Percentiles rank a stretch among this genome's conserved stretches.
phyloP scores from a whole-genome alignment of 2,888 invertebrate species.

The Agrochola lychnidis region DNA sequence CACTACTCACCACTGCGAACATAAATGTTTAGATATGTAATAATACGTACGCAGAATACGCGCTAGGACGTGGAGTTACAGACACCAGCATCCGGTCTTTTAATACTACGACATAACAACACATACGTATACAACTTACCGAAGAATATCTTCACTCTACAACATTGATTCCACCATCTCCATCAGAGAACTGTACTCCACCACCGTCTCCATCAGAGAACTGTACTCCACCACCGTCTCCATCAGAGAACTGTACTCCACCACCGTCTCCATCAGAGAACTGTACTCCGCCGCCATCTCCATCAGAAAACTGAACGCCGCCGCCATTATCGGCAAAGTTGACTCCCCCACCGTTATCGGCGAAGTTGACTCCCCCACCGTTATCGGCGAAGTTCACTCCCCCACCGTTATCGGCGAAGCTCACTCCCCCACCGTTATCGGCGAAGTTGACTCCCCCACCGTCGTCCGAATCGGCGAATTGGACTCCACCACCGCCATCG shows the following conservation, averaged over 20 bases:
- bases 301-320: not conserved
- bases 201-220: slow-evolving; percentile 16
- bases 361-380: slow-evolving; percentile 13
- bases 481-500: slow-evolving; percentile 23
- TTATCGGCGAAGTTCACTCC: slow-evolving; percentile 11
- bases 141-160: not conserved
- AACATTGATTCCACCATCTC: slow-evolving; percentile 1
- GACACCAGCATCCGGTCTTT: too few species aligned
- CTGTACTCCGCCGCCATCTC: not conserved
- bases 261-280: slow-evolving; percentile 7
- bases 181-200: slow-evolving; percentile 21
- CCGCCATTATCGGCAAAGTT: slow-evolving; percentile 7
- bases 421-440: slow-evolving; percentile 9
- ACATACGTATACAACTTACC: slow-evolving; percentile 16
- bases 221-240: slow-evolving; percentile 13
- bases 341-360: slow-evolving; percentile 5
- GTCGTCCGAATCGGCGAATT: slow-evolving; percentile 1
- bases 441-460: not conserved
- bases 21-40: too few species aligned
- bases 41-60: too few species aligned
- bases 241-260: slow-evolving; percentile 4
- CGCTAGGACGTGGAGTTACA: too few species aligned
- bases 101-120: too few species aligned
- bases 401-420: not conserved
- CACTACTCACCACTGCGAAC: too few species aligned